phyloP scores from a whole-genome alignment of 2,797 vertebrate genomes.

The Argya squamiceps region DNA sequence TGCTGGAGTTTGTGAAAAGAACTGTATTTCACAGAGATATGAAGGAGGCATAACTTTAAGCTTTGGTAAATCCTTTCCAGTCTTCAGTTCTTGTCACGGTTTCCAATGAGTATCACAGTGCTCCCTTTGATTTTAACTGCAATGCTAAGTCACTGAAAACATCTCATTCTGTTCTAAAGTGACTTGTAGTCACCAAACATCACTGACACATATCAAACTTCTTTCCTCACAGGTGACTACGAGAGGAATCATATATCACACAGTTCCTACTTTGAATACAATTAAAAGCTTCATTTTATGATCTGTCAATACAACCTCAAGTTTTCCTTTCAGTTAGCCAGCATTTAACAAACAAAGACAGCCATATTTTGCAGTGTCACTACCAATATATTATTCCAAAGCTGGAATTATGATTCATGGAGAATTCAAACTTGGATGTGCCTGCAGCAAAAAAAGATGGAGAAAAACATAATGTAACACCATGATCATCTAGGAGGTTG shows the following conservation, averaged over 20 bases:
- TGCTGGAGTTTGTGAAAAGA: background rate
- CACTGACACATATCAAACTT: background rate
- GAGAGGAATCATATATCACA: background rate
- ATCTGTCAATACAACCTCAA: background rate
- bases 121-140: background rate
- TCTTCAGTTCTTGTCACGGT: background rate
- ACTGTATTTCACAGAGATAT: background rate
- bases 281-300: background rate
- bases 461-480: rapidly evolving
- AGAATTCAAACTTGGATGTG: background rate
- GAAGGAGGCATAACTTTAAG: background rate
- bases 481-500: background rate
- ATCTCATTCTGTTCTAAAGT: background rate
- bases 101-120: background rate
- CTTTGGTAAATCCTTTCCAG: background rate
- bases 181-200: background rate
- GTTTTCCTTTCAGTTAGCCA: background rate
- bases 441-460: background rate
- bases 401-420: background rate
- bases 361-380: background rate
- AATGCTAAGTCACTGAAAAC: background rate
- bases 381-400: background rate
- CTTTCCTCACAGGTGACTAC: background rate
- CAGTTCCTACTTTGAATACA: background rate
- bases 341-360: background rate